Base-by-base conservation (phyloP, 2,888 invertebrate genomes). In the Stomorhina lunata region DNA sequence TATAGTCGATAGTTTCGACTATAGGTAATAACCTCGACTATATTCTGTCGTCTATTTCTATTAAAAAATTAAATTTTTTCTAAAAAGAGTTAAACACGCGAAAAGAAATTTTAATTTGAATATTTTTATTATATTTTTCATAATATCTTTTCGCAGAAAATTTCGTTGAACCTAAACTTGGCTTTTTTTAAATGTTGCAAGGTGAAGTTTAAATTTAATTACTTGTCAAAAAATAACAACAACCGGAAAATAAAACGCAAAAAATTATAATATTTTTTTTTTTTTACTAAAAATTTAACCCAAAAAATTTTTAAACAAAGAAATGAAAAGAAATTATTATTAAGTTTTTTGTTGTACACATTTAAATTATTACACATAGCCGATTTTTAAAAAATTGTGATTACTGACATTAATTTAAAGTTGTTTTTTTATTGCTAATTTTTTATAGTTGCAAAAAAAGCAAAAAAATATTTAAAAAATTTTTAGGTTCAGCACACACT, bases 151-250 rank as follows among this genome's bases (percentile, higher is more conserved):
- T 50, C 12, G 7, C 25, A 27, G 2, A 12, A 27, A 53, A 50
- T 37, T 61, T 32, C 37, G 2, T 43, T 50, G 17, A 45, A 45
- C 34, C 15, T 75, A 72, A 72, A 57, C 76, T 59, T 76, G 71
- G 57, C 53, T 66, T n/a, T n/a, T n/a, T n/a, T n/a, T 72, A 61
- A 72, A 72, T 72, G 43, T 66, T 29, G 72, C 83, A 83, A 83
- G 83, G 83, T 83, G 83, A 83, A 83, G 83, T 83, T 83, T 83
- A 80, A 80, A 80, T 72, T 68, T 83, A 83, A 77, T 80, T 72
- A 61, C 50, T 32, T 66, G 34, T 32, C 61, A 61, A 55, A 66
- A 68, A 15, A 40, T 40, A 27, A 12, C 29, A 25, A 27, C 12
- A 57, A 66, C 43, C 75, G 65, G 55, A 66, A 65, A 34, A 63